phyloP scores from a whole-genome alignment of 2,888 invertebrate genomes.

The Atethmia centrago region DNA sequence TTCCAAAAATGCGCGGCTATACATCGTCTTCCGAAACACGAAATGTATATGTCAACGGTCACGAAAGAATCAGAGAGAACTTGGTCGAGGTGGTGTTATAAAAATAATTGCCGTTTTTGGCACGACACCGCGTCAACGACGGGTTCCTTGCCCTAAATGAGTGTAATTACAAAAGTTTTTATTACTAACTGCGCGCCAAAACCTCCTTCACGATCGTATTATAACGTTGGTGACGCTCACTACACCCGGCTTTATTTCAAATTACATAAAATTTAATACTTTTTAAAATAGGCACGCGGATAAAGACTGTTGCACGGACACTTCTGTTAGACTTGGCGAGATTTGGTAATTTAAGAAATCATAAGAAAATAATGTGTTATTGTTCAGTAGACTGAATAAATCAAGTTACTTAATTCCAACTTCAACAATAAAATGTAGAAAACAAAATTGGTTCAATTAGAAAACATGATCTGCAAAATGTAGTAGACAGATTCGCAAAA shows the following conservation, averaged over 20 bases:
- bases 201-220: conserved; percentile 80
- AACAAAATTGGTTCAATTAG: conserved; percentile 1
- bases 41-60: conserved; percentile 61
- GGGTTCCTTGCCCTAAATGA: conserved; percentile 87
- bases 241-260: conserved; percentile 70
- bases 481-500: conserved; percentile 21
- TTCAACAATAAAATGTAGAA: neutral
- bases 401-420: neutral
- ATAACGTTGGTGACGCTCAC: conserved; percentile 72
- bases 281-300: conserved; percentile 53
- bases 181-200: conserved; percentile 88
- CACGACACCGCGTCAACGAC: conserved; percentile 88
- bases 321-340: conserved; percentile 23
- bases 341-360: conserved; percentile 13
- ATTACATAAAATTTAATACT: conserved; percentile 71
- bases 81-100: conserved; percentile 78
- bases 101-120: conserved; percentile 88
- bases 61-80: conserved; percentile 69
- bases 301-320: conserved; percentile 31
- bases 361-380: neutral
- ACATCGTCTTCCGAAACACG: conserved; percentile 43
- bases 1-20: conserved; percentile 36
- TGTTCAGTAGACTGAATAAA: neutral
- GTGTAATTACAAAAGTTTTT: conserved; percentile 90
- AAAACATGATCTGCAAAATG: conserved; percentile 36